These are phyloP conservation scores for Drosophila guanche DNA, from an alignment of 1,140 invertebrate species.

Conservation along the genomic window DNA sequence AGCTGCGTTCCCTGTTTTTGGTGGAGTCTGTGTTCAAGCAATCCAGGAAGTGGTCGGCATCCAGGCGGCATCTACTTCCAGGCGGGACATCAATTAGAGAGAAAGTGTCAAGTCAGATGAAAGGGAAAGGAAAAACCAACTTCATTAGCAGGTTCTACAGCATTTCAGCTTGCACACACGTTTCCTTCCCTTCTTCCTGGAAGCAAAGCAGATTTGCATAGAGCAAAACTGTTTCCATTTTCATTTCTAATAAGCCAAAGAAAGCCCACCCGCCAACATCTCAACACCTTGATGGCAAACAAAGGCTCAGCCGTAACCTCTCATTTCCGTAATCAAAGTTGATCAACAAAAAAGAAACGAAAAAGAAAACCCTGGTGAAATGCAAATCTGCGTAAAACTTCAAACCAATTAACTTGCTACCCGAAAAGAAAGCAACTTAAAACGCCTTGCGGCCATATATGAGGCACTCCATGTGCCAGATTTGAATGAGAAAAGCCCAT, in stretches of 20 bases:
- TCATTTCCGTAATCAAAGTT: constrained; percentile 45
- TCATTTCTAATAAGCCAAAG: constrained; percentile 40
- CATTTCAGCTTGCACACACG: constrained; percentile 21
- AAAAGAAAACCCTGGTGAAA: constrained; percentile 10
- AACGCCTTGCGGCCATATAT: constrained; percentile 61
- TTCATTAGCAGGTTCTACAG: constrained; percentile 28
- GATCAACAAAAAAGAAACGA: constrained; percentile 18
- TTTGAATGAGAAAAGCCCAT: constrained; percentile 63
- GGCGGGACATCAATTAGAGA: constrained; percentile 54
- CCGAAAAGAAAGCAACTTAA: constrained; percentile 72
- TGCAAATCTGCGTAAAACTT: constrained; percentile 71
- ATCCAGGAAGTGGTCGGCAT: constrained; percentile 9
- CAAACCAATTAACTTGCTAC: constrained; percentile 76
- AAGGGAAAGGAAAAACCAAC: constrained; percentile 20
- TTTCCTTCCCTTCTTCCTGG: background rate
- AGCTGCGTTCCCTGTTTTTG: constrained; percentile 39
- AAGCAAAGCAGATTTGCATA: constrained; percentile 6
- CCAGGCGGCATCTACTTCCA: background rate
- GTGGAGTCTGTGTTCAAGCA: constrained; percentile 5
- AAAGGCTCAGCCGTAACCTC: constrained; percentile 8
- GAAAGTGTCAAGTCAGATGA: constrained; percentile 46
- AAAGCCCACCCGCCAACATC: constrained; percentile 53
- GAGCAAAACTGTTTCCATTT: background rate
- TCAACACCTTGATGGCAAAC: constrained; percentile 43
- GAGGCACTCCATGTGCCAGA: constrained; percentile 37